Base-by-base conservation (phyloP, 2,888 invertebrate genomes). In the Nineta flava region DNA sequence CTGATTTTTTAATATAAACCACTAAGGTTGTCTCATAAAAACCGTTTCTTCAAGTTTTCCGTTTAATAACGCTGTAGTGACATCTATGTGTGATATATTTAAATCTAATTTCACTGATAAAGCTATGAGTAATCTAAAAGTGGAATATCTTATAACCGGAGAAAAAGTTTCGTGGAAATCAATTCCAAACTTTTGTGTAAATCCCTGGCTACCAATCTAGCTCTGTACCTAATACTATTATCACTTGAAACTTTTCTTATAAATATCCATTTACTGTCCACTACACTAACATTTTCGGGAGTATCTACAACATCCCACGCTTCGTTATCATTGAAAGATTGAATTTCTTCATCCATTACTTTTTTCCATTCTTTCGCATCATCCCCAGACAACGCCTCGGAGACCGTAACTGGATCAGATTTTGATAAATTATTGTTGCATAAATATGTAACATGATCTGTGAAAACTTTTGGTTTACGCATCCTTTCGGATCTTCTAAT, bases 121-220 rank as follows among this genome's bases (percentile, higher is more conserved):
- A n/a, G n/a, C n/a, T n/a, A n/a, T n/a, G n/a, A n/a, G n/a, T n/a
- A n/a, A n/a, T n/a, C n/a, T n/a, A n/a, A n/a, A n/a, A n/a, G n/a
- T n/a, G n/a, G n/a, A n/a, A n/a, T n/a, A n/a, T n/a, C n/a, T n/a
- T n/a, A n/a, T n/a, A n/a, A n/a, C n/a, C n/a, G n/a, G n/a, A n/a
- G n/a, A n/a, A n/a, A n/a, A n/a, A n/a, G n/a, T n/a, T n/a, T n/a
- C n/a, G n/a, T n/a, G n/a, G 46, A 50, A 52, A 31, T 52, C 49
- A 46, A 51, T 19, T 1, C 51, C 51, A 7, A 35, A 35, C 50
- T 52, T 50, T 35, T 52, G 50, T 16, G 12, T 44, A 34, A 35
- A 35, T n/a, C 35, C 6, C 17, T 42, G 7, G 42, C 42, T 42
- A 42, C 42, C 3, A 42, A 13, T 16, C 42, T 42, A 13, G 4